These are phyloP conservation scores for Lanistes nyassanus DNA, from an alignment of 1,140 invertebrate genomes.

Conservation along the genomic window DNA sequence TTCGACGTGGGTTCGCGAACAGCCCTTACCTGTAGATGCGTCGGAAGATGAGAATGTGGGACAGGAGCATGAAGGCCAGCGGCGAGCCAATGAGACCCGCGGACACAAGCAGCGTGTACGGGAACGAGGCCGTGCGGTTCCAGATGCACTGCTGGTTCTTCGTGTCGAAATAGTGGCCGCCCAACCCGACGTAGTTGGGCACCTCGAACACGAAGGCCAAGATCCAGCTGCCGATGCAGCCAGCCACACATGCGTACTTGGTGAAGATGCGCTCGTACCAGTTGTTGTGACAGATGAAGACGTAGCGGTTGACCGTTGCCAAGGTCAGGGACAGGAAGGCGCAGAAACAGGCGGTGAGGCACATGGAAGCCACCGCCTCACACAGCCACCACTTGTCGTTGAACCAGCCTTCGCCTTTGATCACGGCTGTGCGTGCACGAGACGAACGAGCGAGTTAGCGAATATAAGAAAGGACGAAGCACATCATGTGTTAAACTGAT, in stretches of 20 bases:
- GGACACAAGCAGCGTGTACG: conserved; percentile 59
- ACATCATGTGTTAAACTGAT: too few species aligned
- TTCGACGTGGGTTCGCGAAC: too few species aligned
- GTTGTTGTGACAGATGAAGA: conserved; percentile 57
- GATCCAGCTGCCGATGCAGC: conserved; percentile 52
- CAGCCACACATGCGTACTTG: conserved; percentile 32
- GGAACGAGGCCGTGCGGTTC: conserved; percentile 56
- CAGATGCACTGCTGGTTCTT: conserved; percentile 61
- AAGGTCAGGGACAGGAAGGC: conserved; percentile 59
- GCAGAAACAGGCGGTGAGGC: conserved; percentile 61
- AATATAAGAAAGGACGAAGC: too few species aligned
- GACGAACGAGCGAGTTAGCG: too few species aligned
- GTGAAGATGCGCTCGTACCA: conserved; percentile 46
- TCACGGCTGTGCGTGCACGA: conserved; percentile 45
- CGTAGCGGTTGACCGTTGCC: conserved; percentile 57
- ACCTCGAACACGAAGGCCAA: conserved; percentile 52
- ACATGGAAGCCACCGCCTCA: conserved; percentile 53
- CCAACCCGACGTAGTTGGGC: conserved; percentile 62
- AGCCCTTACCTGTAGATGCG: conserved; percentile 48
- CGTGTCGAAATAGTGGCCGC: conserved; percentile 56
- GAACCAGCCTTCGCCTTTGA: conserved; percentile 59
- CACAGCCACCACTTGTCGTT: conserved; percentile 49
- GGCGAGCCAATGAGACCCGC: conserved; percentile 49
- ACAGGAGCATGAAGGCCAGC: conserved; percentile 46
- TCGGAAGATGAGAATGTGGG: conserved; percentile 52